A percentile compares a stretch with the other conserved stretches of the same genome.
phyloP scores from a whole-genome alignment of 2,888 invertebrate species.

The Epirrhoe tristata region DNA sequence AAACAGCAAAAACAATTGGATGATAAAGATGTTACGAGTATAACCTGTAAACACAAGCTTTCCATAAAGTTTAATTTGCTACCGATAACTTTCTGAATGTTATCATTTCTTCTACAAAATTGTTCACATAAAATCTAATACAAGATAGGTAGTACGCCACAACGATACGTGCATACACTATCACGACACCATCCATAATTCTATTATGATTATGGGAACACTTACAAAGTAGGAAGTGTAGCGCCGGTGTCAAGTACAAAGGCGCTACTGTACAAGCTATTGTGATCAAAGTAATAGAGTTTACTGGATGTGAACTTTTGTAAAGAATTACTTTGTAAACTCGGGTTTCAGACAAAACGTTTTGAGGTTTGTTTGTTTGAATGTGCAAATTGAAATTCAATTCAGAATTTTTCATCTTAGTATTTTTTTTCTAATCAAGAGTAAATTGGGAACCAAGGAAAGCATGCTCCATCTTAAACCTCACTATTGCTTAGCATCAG shows the following conservation, averaged over 20 bases:
- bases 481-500: too few species aligned
- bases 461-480: too few species aligned
- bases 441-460: too few species aligned
- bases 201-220: conserved; percentile 55
- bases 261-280: conserved; percentile 40
- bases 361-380: not conserved
- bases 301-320: conserved; percentile 2
- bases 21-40: not conserved
- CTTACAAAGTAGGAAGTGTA: conserved; percentile 38
- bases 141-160: conserved; percentile 21
- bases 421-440: too few species aligned
- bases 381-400: too few species aligned
- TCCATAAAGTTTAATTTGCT: not conserved
- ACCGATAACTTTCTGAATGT: not conserved
- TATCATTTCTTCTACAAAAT: conserved; percentile 12
- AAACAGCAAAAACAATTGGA: not conserved
- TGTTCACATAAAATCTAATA: conserved; percentile 23
- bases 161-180: conserved; percentile 17
- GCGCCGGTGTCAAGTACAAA: conserved; percentile 47
- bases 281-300: not conserved
- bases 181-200: conserved; percentile 41
- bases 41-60: too few species aligned
- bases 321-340: not conserved
- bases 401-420: too few species aligned
- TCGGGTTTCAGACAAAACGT: not conserved